Conservation (phyloP, 2,113 vertebrate genomes). For the Chrysochloris asiatica region DNA sequence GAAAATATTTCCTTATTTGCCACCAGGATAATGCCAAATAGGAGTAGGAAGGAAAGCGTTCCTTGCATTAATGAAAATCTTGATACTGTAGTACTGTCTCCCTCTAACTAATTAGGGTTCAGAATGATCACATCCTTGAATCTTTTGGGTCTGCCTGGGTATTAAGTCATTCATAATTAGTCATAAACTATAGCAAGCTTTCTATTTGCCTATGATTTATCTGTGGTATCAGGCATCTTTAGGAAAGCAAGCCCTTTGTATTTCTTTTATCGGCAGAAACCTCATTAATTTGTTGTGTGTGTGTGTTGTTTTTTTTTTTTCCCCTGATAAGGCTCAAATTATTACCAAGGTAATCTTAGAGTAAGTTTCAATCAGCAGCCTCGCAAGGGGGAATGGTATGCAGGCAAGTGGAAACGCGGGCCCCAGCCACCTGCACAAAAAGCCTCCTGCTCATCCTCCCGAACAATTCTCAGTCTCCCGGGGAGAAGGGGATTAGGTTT, state of each 20-base stretch:
- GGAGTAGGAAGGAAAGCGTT: constrained; percentile 3
- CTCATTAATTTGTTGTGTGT: constrained; percentile 70
- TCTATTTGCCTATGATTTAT: constrained; percentile 79
- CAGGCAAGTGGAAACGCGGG: constrained; percentile 71
- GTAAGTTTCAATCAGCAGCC: constrained; percentile 72
- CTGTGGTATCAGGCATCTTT: constrained; percentile 75
- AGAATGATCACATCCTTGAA: constrained; percentile 75
- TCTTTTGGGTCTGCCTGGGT: constrained; percentile 77
- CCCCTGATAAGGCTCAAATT: constrained; percentile 72
- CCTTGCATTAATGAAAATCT: constrained; percentile 58
- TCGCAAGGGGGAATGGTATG: constrained; percentile 60
- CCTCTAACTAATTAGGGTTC: constrained; percentile 78
- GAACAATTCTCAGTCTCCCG: constrained; percentile 53
- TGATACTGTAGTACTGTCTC: constrained; percentile 67
- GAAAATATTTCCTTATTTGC: constrained; percentile 52
- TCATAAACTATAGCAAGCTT: constrained; percentile 72
- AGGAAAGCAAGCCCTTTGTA: constrained; percentile 77
- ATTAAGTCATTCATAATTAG: constrained; percentile 84
- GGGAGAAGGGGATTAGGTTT: constrained; percentile 73
- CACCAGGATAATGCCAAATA: background rate
- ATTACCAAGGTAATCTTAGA: constrained; percentile 75
- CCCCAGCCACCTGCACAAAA: constrained; percentile 61
- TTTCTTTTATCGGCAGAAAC: constrained; percentile 77
- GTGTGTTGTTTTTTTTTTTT: background rate
- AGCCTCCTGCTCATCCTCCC: constrained; percentile 52